Evolutionary conservation across 2,797 vertebrate species (phyloP).

Genomic region (Ictinia mississippiensis): DNA sequence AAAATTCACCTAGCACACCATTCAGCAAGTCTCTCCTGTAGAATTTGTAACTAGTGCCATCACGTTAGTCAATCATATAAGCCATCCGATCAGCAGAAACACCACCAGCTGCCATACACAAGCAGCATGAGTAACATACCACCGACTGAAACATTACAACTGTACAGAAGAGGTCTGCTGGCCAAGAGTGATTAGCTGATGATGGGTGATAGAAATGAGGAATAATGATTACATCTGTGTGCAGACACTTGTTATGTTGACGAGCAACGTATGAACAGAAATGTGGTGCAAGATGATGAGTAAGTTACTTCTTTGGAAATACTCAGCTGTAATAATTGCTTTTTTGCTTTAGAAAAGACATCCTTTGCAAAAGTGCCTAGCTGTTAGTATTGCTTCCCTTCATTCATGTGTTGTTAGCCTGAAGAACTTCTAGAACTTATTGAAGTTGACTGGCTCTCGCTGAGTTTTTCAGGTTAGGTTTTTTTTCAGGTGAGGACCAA

Average conservation of each 20-base stretch:
- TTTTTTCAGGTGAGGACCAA: neutral
- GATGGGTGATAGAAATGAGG: neutral
- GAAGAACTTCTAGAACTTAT: neutral
- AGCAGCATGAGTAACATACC: neutral
- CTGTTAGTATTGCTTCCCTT: neutral
- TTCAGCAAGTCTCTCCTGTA: neutral
- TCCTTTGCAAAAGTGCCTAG: neutral
- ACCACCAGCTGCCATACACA: neutral
- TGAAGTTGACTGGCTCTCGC: neutral
- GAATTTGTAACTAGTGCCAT: neutral
- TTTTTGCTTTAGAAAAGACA: neutral
- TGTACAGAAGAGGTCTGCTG: neutral
- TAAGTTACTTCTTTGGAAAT: neutral
- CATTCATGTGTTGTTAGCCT: neutral
- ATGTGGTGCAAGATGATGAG: neutral
- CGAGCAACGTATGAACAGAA: neutral
- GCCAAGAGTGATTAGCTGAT: neutral
- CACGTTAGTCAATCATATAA: neutral
- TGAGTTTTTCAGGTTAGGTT: fast-evolving
- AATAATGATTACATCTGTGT: neutral
- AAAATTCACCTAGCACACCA: neutral
- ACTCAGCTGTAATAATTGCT: neutral
- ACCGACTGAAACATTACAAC: fast-evolving
- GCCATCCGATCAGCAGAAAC: neutral
- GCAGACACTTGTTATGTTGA: neutral